Evolutionary conservation across 2,797 vertebrate species (phyloP).

Genomic region (Anabacerthia variegaticeps): DNA sequence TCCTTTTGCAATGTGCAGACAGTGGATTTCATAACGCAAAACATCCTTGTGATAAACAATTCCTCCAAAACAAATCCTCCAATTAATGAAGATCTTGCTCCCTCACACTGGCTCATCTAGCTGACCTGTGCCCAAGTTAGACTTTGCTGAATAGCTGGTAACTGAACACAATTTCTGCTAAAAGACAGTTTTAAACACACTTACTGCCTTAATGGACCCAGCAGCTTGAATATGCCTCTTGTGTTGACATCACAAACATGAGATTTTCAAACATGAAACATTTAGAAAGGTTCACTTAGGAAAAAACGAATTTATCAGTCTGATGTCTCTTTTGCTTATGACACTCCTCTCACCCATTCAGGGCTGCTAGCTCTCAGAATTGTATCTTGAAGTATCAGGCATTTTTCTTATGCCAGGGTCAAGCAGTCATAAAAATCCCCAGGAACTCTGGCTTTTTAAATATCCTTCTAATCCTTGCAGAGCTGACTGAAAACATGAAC

Average conservation of each 20-base stretch:
- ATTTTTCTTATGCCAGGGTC: slow-evolving; percentile 29
- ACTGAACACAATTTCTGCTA: background rate
- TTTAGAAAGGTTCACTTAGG: background rate
- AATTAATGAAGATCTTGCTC: background rate
- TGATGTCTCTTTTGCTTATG: background rate
- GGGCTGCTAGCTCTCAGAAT: background rate
- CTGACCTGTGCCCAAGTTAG: background rate
- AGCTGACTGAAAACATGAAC: background rate
- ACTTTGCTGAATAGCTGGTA: background rate
- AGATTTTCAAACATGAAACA: background rate
- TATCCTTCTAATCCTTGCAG: slow-evolving; percentile 34
- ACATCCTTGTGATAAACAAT: background rate
- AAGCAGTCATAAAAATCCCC: background rate
- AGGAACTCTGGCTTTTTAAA: slow-evolving; percentile 1
- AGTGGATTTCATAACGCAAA: background rate
- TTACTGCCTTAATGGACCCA: background rate
- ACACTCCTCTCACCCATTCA: background rate
- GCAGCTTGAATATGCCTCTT: background rate
- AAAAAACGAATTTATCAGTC: background rate
- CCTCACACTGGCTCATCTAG: background rate
- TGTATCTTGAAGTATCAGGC: background rate
- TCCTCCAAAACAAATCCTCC: background rate
- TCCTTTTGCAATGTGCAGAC: background rate
- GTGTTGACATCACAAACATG: background rate
- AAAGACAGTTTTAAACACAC: background rate